These are phyloP conservation scores for Athene cunicularia DNA, from an alignment of 2,113 vertebrate genomes.

Conservation along the genomic window DNA sequence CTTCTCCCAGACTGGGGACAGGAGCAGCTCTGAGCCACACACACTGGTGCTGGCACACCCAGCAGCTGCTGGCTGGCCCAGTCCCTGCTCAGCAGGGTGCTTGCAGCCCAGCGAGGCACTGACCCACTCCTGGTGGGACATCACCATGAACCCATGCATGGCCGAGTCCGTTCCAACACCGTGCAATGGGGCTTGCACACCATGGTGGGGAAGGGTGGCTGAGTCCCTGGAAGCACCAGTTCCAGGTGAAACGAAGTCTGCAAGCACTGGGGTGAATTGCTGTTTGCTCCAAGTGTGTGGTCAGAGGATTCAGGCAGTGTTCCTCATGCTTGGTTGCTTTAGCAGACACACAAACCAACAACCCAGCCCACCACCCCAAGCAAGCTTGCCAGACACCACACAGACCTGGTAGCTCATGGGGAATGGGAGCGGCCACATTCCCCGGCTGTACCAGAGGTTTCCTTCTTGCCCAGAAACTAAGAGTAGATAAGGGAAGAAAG, in stretches of 20 bases:
- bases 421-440: background rate
- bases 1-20: background rate
- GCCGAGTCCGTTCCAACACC: background rate
- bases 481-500: background rate
- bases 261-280: background rate
- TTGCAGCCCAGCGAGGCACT: background rate
- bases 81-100: background rate
- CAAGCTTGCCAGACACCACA: background rate
- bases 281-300: background rate
- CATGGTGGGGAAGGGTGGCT: background rate
- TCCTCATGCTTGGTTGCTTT: background rate
- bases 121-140: background rate
- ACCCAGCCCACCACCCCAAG: background rate
- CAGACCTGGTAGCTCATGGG: background rate
- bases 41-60: background rate
- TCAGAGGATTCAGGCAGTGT: background rate
- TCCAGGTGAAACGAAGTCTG: background rate
- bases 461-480: background rate
- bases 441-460: background rate
- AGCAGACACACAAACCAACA: background rate
- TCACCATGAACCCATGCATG: background rate
- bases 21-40: background rate
- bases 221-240: background rate
- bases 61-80: background rate
- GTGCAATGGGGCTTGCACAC: rapidly evolving